phyloP scores from a whole-genome alignment of 2,888 invertebrate species.

The Acleris literana region DNA sequence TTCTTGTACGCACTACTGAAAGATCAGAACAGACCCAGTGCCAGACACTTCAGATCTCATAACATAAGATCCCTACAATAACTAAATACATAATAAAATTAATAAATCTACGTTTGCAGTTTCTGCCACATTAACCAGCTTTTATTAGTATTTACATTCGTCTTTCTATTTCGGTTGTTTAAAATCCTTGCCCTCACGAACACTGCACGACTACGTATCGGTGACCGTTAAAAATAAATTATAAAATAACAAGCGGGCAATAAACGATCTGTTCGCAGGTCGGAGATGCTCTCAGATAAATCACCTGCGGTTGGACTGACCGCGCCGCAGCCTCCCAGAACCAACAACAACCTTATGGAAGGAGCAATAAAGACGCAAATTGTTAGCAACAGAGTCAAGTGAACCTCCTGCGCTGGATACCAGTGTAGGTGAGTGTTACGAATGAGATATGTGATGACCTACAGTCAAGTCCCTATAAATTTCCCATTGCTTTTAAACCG shows the following conservation, averaged over 20 bases:
- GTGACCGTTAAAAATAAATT: conserved; percentile 83
- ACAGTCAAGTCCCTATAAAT: conserved; percentile 34
- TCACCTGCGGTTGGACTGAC: conserved; percentile 54
- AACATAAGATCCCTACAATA: no score
- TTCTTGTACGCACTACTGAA: no score
- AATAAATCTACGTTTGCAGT: no score
- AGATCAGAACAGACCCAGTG: no score
- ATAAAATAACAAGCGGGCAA: conserved; percentile 81
- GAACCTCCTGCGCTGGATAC: conserved; percentile 16
- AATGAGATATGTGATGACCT: conserved; percentile 67
- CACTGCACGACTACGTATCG: conserved; percentile 65
- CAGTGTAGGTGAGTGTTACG: conserved; percentile 59
- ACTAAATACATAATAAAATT: no score
- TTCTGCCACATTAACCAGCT: no score
- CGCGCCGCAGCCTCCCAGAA: conserved; percentile 5
- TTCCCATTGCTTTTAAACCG: conserved; percentile 12
- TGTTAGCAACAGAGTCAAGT: conserved; percentile 8
- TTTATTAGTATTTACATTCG: no score
- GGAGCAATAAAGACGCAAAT: conserved; percentile 9
- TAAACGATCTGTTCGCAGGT: conserved; percentile 81
- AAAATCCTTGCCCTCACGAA: conserved; percentile 6
- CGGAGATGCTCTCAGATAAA: conserved; percentile 79
- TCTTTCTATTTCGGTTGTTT: conserved; percentile 9
- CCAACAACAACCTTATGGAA: conserved; percentile 4
- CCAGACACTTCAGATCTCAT: no score